These are phyloP conservation scores for Macrostomum lignano DNA, from an alignment of 1,140 invertebrate genomes.

Conservation along the genomic window DNA sequence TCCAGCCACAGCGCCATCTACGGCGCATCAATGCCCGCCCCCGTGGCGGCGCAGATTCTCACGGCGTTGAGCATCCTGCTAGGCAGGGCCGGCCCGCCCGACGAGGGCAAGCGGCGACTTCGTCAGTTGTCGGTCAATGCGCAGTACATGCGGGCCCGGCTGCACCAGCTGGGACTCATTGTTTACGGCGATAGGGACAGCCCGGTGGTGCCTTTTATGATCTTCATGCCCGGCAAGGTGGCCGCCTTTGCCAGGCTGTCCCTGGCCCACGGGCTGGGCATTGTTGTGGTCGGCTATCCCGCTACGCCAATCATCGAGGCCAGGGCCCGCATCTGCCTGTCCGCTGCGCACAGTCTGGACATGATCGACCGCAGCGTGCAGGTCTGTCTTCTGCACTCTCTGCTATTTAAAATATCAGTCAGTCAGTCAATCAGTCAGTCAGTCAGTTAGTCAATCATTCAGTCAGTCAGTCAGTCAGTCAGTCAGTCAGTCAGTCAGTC, in stretches of 20 bases:
- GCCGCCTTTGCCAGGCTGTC: conserved; percentile 55
- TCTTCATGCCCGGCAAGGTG: conserved; percentile 62
- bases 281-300: conserved; percentile 84
- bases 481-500: no score
- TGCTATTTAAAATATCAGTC: no score
- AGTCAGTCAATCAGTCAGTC: no score
- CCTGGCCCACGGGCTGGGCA: conserved; percentile 49
- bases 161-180: conserved; percentile 69
- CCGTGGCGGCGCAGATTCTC: conserved; percentile 63
- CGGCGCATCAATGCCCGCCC: conserved; percentile 57
- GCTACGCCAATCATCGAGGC: conserved; percentile 80
- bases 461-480: no score
- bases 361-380: conserved; percentile 80
- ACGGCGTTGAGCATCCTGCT: conserved; percentile 58
- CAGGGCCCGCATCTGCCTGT: conserved; percentile 73
- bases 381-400: no score
- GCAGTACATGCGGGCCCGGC: conserved; percentile 50
- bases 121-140: no score
- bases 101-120: no score
- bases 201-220: conserved; percentile 72
- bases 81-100: conserved; percentile 53
- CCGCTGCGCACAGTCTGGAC: conserved; percentile 73
- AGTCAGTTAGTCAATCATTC: no score
- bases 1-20: conserved; percentile 59
- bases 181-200: conserved; percentile 82